Base-by-base conservation (phyloP, 2,888 invertebrate genomes). In the Rhopalosiphum nymphaeae region DNA sequence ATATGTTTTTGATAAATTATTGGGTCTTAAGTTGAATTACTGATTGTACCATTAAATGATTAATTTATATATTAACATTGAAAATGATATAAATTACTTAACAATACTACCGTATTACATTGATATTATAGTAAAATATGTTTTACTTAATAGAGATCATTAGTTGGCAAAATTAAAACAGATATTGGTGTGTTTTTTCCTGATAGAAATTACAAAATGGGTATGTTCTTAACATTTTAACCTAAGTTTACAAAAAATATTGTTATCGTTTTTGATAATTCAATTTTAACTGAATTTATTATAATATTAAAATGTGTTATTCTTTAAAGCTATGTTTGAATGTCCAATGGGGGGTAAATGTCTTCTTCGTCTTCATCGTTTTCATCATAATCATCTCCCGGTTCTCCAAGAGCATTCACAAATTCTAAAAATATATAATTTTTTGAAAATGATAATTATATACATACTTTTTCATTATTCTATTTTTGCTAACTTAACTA, bases 321-420 rank as follows among this genome's bases (percentile, higher is more conserved):
- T 84, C 4, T 44, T 91, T 21, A n/a, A 67, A 49, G 26, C n/a
- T 78, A 78, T 86, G 61, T 78, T 86, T 89, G 87, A 61, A 93
- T 56, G 13, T 84, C 89, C 26, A 91, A 85, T 92, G 91, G 93
- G 1, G 91, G 90, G 42, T 94, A 92, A 42, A 94, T 87, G 16
- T 94, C 94, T 92, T 95, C 95, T 88, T 95, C 95, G 21, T 95
- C 95, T n/a, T 95, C 95, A 42, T 95, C 95, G 3, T 95, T 95
- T 88, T 95, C 94, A 91, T 95, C 95, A 91, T 95, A 95, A n/a
- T 95, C 95, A 49, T 95, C 95, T 44, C 97, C 97, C 0, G 98
- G 98, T 96, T 98, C 98, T 1, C 98, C 98, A 13, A 98, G 96
- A 0, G 98, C 98, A 95, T 98, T 97, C 4, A 98, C 98, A 95